Evolutionary conservation across 2,113 vertebrate species (phyloP).

Genomic region (Oceanites oceanicus): DNA sequence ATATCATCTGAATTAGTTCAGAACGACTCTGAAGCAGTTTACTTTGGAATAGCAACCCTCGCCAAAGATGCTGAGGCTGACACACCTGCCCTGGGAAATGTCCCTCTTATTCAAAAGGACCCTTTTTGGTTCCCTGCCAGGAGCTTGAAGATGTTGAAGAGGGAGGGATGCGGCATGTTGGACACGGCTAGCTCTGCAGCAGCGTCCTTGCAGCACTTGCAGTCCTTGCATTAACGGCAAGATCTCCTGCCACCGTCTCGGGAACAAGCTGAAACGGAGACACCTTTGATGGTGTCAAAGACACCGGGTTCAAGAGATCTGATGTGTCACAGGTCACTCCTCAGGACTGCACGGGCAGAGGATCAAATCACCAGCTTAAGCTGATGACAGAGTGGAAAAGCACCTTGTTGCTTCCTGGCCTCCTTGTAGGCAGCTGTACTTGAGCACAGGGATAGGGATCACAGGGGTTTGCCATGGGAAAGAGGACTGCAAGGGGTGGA

Average conservation of each 20-base stretch:
- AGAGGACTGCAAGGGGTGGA: too few relatives aligned
- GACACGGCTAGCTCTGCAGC: fast-evolving
- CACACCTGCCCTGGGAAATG: neutral
- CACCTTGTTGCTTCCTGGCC: neutral
- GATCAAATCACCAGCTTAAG: neutral
- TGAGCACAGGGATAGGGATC: neutral
- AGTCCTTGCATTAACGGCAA: too few relatives aligned
- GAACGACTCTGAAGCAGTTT: neutral
- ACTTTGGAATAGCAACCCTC: neutral
- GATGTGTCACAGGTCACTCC: neutral
- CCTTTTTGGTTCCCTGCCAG: neutral
- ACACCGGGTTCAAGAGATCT: neutral
- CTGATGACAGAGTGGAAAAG: neutral
- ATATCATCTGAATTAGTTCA: neutral
- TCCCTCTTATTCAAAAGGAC: neutral
- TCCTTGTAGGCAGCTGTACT: too few relatives aligned
- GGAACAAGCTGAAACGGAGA: neutral
- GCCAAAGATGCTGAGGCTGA: neutral
- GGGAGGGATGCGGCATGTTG: neutral
- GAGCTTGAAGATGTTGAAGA: neutral
- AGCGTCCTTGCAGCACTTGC: neutral
- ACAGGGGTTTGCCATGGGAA: fast-evolving
- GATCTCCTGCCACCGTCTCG: fast-evolving
- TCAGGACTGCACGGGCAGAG: neutral
- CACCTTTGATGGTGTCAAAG: neutral